Evolutionary conservation across 2,888 invertebrate species (phyloP).

Genomic region (Hololepta plana): DNA sequence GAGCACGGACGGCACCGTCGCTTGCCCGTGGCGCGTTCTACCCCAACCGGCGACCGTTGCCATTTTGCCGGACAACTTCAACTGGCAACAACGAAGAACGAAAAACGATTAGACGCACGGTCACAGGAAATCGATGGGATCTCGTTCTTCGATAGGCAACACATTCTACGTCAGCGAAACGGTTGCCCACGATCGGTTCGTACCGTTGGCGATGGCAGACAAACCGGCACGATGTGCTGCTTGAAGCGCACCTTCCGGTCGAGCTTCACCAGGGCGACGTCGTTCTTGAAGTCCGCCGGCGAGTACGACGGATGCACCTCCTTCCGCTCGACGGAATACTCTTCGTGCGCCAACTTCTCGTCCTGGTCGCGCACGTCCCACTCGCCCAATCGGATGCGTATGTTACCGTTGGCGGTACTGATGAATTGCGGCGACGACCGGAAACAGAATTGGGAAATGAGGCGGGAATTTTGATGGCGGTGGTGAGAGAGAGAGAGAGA

Average conservation of each 20-base stretch:
- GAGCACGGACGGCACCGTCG: slow-evolving; percentile 70
- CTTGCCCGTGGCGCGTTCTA: slow-evolving; percentile 71
- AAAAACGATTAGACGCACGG: neutral
- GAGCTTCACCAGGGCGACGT: slow-evolving; percentile 66
- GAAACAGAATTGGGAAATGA: too few relatives aligned
- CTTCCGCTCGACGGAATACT: slow-evolving; percentile 73
- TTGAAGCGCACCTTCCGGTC: slow-evolving; percentile 71
- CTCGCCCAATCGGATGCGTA: slow-evolving; percentile 78
- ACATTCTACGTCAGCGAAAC: too few relatives aligned
- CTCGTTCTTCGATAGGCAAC: too few relatives aligned
- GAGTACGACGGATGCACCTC: slow-evolving; percentile 85
- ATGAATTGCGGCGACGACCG: too few relatives aligned
- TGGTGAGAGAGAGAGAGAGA: slow-evolving; percentile 1
- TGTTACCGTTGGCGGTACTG: slow-evolving; percentile 74
- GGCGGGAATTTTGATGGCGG: too few relatives aligned
- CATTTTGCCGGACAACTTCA: slow-evolving; percentile 69
- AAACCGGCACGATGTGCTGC: slow-evolving; percentile 85
- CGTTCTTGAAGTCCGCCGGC: slow-evolving; percentile 80
- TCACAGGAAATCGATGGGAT: slow-evolving; percentile 1
- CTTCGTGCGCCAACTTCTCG: slow-evolving; percentile 71
- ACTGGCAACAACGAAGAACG: slow-evolving; percentile 13
- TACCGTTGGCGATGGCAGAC: slow-evolving; percentile 57
- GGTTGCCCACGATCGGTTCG: slow-evolving; percentile 6
- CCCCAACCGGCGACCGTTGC: slow-evolving; percentile 92
- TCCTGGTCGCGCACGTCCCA: slow-evolving; percentile 80